Evolutionary conservation across 2,888 invertebrate species (phyloP).

Genomic region (Coleophora deauratella): DNA sequence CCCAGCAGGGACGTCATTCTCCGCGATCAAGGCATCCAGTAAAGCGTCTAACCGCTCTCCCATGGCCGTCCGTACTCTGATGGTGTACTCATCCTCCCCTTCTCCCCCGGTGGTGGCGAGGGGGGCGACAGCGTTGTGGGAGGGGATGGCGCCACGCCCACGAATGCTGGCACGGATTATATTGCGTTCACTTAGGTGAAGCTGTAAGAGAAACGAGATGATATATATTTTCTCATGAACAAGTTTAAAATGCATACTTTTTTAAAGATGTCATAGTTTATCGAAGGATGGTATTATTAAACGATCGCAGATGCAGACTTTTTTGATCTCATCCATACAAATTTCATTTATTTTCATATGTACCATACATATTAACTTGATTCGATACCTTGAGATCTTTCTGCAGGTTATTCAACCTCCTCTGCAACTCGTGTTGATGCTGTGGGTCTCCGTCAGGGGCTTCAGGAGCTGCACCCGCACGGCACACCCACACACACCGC

Average conservation of each 20-base stretch:
- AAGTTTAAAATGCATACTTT: no score
- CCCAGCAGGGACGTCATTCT: slow-evolving; percentile 72
- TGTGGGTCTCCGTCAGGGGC: slow-evolving; percentile 71
- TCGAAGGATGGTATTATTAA: no score
- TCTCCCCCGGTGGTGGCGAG: no score
- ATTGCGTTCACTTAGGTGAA: slow-evolving; percentile 82
- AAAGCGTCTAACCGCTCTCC: slow-evolving; percentile 79
- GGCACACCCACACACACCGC: slow-evolving; percentile 86
- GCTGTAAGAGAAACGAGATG: slow-evolving; percentile 54
- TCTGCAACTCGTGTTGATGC: slow-evolving; percentile 78
- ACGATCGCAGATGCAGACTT: no score
- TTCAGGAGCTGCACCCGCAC: slow-evolving; percentile 68
- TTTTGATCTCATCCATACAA: no score
- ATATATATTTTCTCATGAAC: background rate
- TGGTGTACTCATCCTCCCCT: slow-evolving; percentile 78
- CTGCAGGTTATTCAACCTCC: slow-evolving; percentile 80
- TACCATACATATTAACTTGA: no score
- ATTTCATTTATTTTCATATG: no score
- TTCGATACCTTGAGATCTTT: slow-evolving; percentile 82
- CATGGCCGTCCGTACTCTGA: slow-evolving; percentile 77
- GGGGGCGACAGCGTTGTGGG: no score
- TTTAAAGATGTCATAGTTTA: no score
- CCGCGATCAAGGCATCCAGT: slow-evolving; percentile 78
- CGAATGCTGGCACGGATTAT: slow-evolving; percentile 75
- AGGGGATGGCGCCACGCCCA: slow-evolving; percentile 63